A percentile compares a stretch with the other conserved stretches of the same genome.
phyloP scores from a whole-genome alignment of 2,888 invertebrate genomes.

The Synanthedon tipuliformis region DNA sequence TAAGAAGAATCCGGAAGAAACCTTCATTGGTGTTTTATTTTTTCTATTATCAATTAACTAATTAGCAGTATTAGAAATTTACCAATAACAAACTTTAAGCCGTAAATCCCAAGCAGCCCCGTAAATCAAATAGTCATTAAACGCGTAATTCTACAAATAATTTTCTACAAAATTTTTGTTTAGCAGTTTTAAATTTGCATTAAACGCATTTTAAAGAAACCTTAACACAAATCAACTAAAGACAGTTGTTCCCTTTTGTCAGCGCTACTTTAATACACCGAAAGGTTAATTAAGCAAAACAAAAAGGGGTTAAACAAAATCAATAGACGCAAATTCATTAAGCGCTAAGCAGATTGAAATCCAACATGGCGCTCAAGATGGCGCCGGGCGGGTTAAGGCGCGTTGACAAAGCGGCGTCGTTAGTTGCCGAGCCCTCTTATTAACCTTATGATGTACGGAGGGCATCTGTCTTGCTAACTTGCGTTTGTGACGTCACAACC shows the following conservation, averaged over 20 bases:
- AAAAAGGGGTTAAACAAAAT: slow-evolving; percentile 70
- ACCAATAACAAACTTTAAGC: no score
- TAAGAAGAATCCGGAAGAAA: no score
- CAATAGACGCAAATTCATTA: slow-evolving; percentile 70
- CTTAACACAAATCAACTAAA: slow-evolving; percentile 11
- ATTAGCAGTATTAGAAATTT: no score
- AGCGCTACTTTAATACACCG: slow-evolving; percentile 44
- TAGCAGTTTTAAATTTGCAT: background rate
- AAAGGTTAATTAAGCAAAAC: slow-evolving; percentile 70
- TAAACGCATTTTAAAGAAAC: background rate
- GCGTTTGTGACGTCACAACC: slow-evolving; percentile 9
- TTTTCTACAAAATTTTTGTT: background rate
- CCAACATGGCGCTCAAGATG: slow-evolving; percentile 65
- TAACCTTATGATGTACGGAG: slow-evolving; percentile 71
- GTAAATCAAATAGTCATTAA: background rate
- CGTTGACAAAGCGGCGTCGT: slow-evolving; percentile 70
- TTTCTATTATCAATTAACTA: no score
- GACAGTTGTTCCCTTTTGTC: slow-evolving; percentile 32
- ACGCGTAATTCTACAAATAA: background rate
- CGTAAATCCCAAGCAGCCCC: no score
- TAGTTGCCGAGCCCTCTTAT: slow-evolving; percentile 70
- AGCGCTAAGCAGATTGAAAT: slow-evolving; percentile 68
- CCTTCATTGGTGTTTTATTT: no score
- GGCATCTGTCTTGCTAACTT: slow-evolving; percentile 53
- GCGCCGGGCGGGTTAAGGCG: slow-evolving; percentile 57